Conservation (phyloP, 2,888 invertebrate species). For the Orthosia gracilis region DNA sequence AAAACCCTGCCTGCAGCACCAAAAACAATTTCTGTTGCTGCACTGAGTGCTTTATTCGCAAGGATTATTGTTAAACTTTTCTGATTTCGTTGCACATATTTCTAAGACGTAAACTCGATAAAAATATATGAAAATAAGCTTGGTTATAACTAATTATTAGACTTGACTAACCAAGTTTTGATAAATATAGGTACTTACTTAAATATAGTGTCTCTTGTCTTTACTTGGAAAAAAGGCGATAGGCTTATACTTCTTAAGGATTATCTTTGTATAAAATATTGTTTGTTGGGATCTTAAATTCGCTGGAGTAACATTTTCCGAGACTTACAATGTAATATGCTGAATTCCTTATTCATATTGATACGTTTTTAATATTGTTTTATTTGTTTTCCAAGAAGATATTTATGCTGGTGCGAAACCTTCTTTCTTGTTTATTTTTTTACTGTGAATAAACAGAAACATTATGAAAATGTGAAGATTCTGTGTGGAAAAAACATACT, state of each 20-base stretch:
- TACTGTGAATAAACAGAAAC: constrained; percentile 14
- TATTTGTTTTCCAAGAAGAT: constrained; percentile 7
- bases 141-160: background rate
- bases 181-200: no score
- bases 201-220: no score
- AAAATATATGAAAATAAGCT: no score
- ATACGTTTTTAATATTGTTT: constrained; percentile 12
- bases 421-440: background rate
- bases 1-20: no score
- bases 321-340: constrained; percentile 15
- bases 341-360: background rate
- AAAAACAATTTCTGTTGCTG: background rate
- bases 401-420: constrained; percentile 16
- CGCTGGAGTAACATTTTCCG: background rate
- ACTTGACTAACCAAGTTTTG: no score
- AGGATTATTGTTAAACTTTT: background rate
- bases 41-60: background rate
- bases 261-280: no score
- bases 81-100: background rate
- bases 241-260: no score
- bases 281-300: background rate
- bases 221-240: no score
- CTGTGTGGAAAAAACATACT: constrained; percentile 8
- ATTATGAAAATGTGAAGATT: background rate
- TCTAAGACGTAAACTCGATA: background rate